Percentiles rank a stretch among this genome's conserved stretches.
Conservation (phyloP, 2,888 invertebrate genomes). For the Lydus trimaculatus region DNA sequence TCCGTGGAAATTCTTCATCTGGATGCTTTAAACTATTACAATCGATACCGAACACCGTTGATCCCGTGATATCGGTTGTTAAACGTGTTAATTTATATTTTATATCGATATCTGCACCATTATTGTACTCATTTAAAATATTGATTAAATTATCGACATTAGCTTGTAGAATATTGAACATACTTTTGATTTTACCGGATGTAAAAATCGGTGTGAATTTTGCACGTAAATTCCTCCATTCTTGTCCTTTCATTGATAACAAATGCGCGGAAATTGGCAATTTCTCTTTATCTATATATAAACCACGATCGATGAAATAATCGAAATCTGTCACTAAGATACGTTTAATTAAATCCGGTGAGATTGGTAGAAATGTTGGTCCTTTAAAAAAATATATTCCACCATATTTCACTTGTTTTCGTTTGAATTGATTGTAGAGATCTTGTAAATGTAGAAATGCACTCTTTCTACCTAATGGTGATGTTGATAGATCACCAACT, state of each 20-base stretch:
- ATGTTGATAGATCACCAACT: slow-evolving; percentile 14
- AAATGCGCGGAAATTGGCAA: slow-evolving; percentile 14
- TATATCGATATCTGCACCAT: slow-evolving; percentile 9
- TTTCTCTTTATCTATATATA: slow-evolving; percentile 12
- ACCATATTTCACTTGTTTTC: slow-evolving; percentile 11
- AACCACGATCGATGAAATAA: slow-evolving; percentile 20
- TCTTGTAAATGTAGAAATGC: slow-evolving; percentile 10
- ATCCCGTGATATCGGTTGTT: slow-evolving; percentile 18
- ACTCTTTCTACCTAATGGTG: slow-evolving; percentile 14
- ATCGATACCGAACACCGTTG: slow-evolving; percentile 19
- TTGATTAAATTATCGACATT: slow-evolving; percentile 15
- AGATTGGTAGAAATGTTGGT: slow-evolving; percentile 17
- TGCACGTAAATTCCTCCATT: slow-evolving; percentile 4
- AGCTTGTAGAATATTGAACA: slow-evolving; percentile 20
- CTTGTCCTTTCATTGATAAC: slow-evolving; percentile 15
- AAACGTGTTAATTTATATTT: slow-evolving; percentile 16
- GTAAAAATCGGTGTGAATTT: slow-evolving; percentile 9
- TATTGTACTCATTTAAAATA: neutral
- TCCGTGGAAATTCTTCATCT: slow-evolving; percentile 13
- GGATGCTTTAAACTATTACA: slow-evolving; percentile 21
- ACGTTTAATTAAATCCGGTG: slow-evolving; percentile 17
- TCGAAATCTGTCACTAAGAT: slow-evolving; percentile 17
- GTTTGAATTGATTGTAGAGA: slow-evolving; percentile 17
- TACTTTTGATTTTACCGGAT: slow-evolving; percentile 19
- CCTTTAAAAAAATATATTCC: slow-evolving; percentile 22